A percentile compares a stretch with the other conserved stretches of the same genome.
phyloP scores from a whole-genome alignment of 2,888 invertebrate genomes.

The Fragum whitleyi region DNA sequence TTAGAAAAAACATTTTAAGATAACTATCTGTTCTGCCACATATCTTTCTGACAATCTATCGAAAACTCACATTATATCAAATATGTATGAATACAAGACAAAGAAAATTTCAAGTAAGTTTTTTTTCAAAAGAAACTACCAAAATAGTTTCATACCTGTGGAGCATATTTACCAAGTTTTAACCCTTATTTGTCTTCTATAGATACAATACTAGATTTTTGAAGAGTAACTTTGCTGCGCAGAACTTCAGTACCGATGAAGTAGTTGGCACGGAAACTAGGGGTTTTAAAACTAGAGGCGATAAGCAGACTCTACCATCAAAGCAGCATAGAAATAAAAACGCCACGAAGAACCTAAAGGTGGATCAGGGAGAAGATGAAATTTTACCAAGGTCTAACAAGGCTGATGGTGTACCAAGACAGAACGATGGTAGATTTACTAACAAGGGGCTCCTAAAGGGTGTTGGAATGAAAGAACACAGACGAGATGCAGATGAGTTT shows the following conservation, averaged over 20 bases:
- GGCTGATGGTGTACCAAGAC: too few relatives aligned
- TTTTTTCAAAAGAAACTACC: too few relatives aligned
- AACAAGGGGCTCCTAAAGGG: too few relatives aligned
- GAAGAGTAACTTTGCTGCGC: conserved; percentile 16
- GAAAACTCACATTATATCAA: too few relatives aligned
- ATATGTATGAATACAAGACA: too few relatives aligned
- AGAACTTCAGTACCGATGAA: conserved; percentile 5
- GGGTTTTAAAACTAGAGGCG: background rate
- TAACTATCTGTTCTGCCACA: too few relatives aligned
- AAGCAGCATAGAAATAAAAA: conserved; percentile 7
- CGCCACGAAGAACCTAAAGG: background rate
- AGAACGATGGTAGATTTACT: background rate
- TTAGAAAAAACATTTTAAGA: too few relatives aligned
- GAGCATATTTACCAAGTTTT: too few relatives aligned
- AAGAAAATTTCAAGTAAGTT: too few relatives aligned
- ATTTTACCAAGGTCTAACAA: too few relatives aligned
- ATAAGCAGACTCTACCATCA: background rate
- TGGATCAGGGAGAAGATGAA: background rate
- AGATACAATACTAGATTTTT: conserved; percentile 20
- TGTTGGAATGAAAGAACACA: background rate
- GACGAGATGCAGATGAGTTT: background rate
- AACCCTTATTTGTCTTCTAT: background rate
- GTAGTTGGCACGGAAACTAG: background rate
- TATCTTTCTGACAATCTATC: too few relatives aligned
- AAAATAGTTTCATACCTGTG: too few relatives aligned